Conservation (phyloP, 2,113 vertebrate genomes). For the Pelusios castaneus region DNA sequence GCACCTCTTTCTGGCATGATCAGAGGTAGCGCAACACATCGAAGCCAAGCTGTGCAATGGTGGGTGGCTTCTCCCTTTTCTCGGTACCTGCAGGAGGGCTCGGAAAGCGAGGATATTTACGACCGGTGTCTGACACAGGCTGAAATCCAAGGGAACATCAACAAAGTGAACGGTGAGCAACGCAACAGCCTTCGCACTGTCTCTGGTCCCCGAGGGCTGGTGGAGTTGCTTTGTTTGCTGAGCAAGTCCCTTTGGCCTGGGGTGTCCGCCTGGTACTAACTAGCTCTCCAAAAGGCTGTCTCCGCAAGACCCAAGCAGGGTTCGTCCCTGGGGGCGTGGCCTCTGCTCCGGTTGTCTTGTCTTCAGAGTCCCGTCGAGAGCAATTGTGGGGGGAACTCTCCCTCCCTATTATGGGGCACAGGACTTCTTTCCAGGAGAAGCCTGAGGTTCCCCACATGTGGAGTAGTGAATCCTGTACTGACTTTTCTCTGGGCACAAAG, state of each 20-base stretch:
- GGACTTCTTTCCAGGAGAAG: background rate
- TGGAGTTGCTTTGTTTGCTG: background rate
- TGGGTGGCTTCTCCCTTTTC: background rate
- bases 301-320: too few relatives aligned
- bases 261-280: background rate
- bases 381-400: background rate
- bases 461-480: background rate
- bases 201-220: background rate
- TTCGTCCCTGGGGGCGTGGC: background rate
- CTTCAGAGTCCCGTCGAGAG: background rate
- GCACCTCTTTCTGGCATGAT: too few relatives aligned
- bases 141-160: conserved; percentile 81
- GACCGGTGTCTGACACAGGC: conserved; percentile 78
- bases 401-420: background rate
- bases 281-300: background rate
- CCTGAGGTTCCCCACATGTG: fast-evolving
- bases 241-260: background rate
- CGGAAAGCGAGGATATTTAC: conserved; percentile 71
- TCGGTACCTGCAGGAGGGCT: conserved; percentile 51
- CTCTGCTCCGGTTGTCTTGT: background rate
- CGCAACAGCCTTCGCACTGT: background rate
- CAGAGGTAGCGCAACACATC: background rate
- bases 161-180: conserved; percentile 77
- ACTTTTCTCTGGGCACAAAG: background rate
- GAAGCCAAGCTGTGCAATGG: background rate